These are phyloP conservation scores for Ptiloglossa arizonensis DNA, from an alignment of 1,140 invertebrate species.

Conservation along the genomic window DNA sequence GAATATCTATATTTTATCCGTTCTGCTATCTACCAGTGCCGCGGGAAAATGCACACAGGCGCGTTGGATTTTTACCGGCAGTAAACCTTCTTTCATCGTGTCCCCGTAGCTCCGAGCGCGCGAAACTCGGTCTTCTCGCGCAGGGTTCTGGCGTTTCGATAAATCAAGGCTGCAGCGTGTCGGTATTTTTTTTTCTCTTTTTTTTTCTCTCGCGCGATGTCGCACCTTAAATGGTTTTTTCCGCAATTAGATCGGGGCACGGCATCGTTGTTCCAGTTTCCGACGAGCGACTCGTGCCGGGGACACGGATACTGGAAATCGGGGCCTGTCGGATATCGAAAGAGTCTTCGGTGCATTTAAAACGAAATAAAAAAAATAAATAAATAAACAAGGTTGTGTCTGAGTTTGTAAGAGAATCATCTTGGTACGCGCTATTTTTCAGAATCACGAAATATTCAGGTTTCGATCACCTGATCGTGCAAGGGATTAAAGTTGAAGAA, in stretches of 20 bases:
- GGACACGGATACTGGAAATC: not conserved
- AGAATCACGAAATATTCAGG: too few relatives aligned
- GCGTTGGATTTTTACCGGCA: constrained; percentile 56
- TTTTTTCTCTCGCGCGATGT: too few relatives aligned
- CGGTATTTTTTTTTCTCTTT: too few relatives aligned
- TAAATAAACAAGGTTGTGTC: too few relatives aligned
- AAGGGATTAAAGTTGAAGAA: too few relatives aligned
- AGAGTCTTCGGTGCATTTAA: too few relatives aligned
- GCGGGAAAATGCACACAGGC: not conserved
- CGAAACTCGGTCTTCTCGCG: not conserved
- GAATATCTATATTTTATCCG: constrained; percentile 55
- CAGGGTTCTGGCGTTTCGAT: constrained; percentile 41
- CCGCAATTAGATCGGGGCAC: not conserved
- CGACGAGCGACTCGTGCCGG: too few relatives aligned
- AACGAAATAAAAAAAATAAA: too few relatives aligned
- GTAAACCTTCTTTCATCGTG: constrained; percentile 65
- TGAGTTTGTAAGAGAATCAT: too few relatives aligned
- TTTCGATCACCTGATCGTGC: too few relatives aligned
- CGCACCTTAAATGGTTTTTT: not conserved
- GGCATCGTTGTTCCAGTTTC: not conserved
- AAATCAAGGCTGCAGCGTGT: constrained; percentile 18
- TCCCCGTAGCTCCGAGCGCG: constrained; percentile 37
- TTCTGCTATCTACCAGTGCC: constrained; percentile 21
- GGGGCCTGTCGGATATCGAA: too few relatives aligned
- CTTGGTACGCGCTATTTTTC: too few relatives aligned